Evolutionary conservation across 2,113 vertebrate species (phyloP).

Genomic region (Paramisgurnus dabryanus): DNA sequence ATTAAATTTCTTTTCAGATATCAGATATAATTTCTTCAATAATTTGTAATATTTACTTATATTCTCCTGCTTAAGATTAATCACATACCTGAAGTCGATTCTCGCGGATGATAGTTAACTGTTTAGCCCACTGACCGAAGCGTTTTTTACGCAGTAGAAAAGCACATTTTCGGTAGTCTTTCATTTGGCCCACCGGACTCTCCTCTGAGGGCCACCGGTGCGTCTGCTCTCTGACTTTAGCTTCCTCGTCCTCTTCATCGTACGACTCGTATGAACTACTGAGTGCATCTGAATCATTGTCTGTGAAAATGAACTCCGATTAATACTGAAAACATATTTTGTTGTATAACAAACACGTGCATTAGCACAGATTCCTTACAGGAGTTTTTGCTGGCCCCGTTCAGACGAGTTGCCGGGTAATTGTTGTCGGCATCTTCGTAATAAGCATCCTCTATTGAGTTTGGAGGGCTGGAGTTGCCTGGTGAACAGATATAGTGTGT

Average conservation of each 20-base stretch:
- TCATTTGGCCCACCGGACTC: conserved; percentile 82
- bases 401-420: conserved; percentile 88
- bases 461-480: conserved; percentile 89
- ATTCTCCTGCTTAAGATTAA: neutral
- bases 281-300: conserved; percentile 95
- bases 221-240: conserved; percentile 79
- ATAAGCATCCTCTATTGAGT: conserved; percentile 89
- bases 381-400: conserved; percentile 86
- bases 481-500: conserved; percentile 50
- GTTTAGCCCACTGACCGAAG: conserved; percentile 97
- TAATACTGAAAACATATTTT: conserved; percentile 12
- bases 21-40: too few species aligned
- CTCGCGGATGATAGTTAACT: conserved; percentile 90
- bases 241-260: conserved; percentile 94
- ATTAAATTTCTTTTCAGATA: neutral
- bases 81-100: conserved; percentile 88
- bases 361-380: conserved; percentile 74
- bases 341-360: neutral
- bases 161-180: conserved; percentile 90
- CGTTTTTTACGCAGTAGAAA: conserved; percentile 96
- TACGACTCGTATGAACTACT: conserved; percentile 98
- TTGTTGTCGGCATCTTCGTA: conserved; percentile 96
- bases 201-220: conserved; percentile 88
- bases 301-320: conserved; percentile 64
- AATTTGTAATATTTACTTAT: too few species aligned